Conservation (phyloP, 1,140 invertebrate genomes). For the Rhopalosiphum padi region DNA sequence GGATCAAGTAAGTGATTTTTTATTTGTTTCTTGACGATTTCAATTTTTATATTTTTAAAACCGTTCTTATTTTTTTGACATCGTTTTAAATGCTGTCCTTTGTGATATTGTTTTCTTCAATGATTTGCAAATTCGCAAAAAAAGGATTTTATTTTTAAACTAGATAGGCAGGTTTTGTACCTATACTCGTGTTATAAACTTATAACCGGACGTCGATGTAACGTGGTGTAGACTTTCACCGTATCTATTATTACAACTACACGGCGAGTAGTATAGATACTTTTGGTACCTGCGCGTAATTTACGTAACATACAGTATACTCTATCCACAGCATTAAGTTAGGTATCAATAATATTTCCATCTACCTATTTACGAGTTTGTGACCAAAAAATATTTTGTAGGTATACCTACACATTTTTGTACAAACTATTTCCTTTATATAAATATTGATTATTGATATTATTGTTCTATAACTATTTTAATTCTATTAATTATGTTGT, state of each 20-base stretch:
- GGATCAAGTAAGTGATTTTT: slow-evolving; percentile 1
- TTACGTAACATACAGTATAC: neutral
- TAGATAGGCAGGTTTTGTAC: neutral
- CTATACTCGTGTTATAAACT: neutral
- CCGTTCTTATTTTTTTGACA: neutral
- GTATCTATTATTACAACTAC: neutral
- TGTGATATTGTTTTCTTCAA: neutral
- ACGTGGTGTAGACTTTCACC: slow-evolving; percentile 22
- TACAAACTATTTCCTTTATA: neutral
- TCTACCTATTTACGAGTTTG: neutral
- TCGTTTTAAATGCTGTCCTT: neutral
- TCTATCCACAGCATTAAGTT: neutral
- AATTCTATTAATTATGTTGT: no score
- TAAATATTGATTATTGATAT: no score
- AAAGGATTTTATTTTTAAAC: neutral
- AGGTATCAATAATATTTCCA: neutral
- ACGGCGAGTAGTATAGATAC: neutral
- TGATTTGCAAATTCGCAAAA: neutral
- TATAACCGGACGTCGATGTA: neutral
- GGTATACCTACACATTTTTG: neutral
- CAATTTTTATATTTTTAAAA: neutral
- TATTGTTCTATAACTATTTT: no score
- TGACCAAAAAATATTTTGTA: neutral
- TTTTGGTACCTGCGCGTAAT: neutral
- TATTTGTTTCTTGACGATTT: neutral